Evolutionary conservation across 2,113 vertebrate genomes (phyloP), one percentile per base, ranked within the genome.

Genomic region (Ornithorhynchus anatinus): DNA sequence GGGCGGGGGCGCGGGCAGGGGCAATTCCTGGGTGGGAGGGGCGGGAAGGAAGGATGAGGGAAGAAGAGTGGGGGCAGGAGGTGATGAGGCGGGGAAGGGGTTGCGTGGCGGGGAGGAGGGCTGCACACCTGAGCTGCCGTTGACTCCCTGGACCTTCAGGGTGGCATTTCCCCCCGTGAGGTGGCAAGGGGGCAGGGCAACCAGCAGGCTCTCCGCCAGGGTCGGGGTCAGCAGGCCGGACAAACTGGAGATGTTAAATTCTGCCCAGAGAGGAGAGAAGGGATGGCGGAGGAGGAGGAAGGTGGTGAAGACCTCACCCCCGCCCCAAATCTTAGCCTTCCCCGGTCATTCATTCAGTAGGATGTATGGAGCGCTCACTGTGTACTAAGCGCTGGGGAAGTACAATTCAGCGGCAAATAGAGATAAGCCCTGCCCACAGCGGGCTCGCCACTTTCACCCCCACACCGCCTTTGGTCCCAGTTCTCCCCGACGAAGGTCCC

Each of bases 221-320:
- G 56, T 77, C 0, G 69, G 79, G 23, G 70, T 80, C 62, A 88
- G 66, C 39, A 88, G 31, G 13, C 77, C 71, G 4, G 86, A 77
- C 25, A 88, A 27, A 22, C 74, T 74, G 15, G 86, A 84, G 77
- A 86, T 84, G 74, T 86, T 86, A 74, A 88, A 88, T n/a, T 84
- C 72, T 53, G 61, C 44, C n/a, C n/a, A 44, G 37, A 3, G 16
- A 61, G 40, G 45, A 63, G 5, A 38, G 37, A 22, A 58, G 43
- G 27, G 22, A 25, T 27, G 48, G 10, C 59, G 33, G n/a, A 17
- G 23, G 9, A 17, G 11, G 36, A 29, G 22, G 44, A 25, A 47
- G n/a, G n/a, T n/a, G n/a, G n/a, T 47, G 20, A 23, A 13, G 16
- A 23, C 12, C 44, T 47, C 15, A 11, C 22, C 2, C 10, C 14